Conservation (phyloP, 2,888 invertebrate species). For the Gymnoscelis rufifasciata region DNA sequence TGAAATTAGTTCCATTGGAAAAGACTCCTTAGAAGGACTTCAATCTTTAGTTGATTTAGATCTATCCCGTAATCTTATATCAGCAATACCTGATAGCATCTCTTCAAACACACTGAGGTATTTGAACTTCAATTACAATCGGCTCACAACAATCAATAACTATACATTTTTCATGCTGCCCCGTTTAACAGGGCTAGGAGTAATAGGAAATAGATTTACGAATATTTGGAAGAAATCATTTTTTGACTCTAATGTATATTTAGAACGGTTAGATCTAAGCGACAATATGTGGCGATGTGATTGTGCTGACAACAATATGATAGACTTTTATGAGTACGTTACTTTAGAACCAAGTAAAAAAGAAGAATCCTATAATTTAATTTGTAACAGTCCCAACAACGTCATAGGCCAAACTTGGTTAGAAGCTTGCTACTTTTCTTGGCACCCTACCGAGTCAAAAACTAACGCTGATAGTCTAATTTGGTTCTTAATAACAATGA, state of each 20-base stretch:
- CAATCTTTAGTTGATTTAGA: constrained; percentile 80
- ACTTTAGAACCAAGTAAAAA: constrained; percentile 78
- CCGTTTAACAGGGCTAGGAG: constrained; percentile 78
- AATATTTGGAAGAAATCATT: constrained; percentile 78
- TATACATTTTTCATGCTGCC: constrained; percentile 81
- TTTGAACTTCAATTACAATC: constrained; percentile 80
- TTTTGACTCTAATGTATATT: constrained; percentile 80
- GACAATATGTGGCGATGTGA: constrained; percentile 90
- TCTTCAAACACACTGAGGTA: constrained; percentile 79
- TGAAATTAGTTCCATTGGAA: constrained; percentile 80
- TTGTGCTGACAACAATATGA: constrained; percentile 80
- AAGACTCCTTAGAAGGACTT: constrained; percentile 78
- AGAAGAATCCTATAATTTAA: constrained; percentile 69
- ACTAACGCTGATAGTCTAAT: constrained; percentile 73
- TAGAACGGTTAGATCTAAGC: constrained; percentile 79
- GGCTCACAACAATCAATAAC: constrained; percentile 81
- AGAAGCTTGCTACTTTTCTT: constrained; percentile 80
- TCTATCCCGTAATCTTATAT: constrained; percentile 83
- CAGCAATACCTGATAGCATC: constrained; percentile 80
- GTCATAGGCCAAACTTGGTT: constrained; percentile 84
- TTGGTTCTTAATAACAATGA: constrained; percentile 78
- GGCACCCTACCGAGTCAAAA: constrained; percentile 72
- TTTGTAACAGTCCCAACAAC: constrained; percentile 82
- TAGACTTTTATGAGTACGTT: constrained; percentile 81
- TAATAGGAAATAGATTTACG: constrained; percentile 86